Evolutionary conservation across 2,113 vertebrate species (phyloP).

Genomic region (Neotragus moschatus): DNA sequence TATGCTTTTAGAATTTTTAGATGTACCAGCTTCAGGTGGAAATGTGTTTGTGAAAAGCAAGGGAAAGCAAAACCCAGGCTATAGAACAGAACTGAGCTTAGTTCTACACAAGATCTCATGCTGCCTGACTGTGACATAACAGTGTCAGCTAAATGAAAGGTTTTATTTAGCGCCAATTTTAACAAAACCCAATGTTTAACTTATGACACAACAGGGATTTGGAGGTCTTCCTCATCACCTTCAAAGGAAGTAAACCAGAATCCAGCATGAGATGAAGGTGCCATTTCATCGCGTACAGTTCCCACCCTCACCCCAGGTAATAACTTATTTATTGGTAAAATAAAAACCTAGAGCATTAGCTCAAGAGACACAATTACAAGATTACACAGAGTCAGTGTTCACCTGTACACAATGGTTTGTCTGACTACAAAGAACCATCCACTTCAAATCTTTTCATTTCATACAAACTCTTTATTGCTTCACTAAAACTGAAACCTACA

Average conservation of each 20-base stretch:
- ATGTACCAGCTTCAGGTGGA: not conserved
- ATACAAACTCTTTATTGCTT: conserved; percentile 26
- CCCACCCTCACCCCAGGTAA: conserved; percentile 54
- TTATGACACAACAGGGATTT: conserved; percentile 59
- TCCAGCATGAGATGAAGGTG: conserved; percentile 48
- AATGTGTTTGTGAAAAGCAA: not conserved
- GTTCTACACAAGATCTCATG: conserved; percentile 12
- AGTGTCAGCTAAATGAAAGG: conserved; percentile 16
- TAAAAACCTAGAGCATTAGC: conserved; percentile 27
- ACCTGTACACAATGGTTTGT: conserved; percentile 27
- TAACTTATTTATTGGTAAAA: conserved; percentile 57
- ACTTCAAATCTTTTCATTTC: conserved; percentile 40
- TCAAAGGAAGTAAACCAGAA: conserved; percentile 64
- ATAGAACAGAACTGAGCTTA: conserved; percentile 12
- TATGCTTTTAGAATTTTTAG: conserved; percentile 30
- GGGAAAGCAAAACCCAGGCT: conserved; percentile 11
- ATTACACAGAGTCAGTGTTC: conserved; percentile 31
- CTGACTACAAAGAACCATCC: conserved; percentile 43
- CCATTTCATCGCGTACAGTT: conserved; percentile 30
- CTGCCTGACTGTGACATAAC: conserved; percentile 15
- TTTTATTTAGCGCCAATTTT: conserved; percentile 62
- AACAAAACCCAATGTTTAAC: conserved; percentile 70
- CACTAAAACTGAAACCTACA: conserved; percentile 47
- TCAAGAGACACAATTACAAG: conserved; percentile 57
- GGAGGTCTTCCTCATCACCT: conserved; percentile 50